Evolutionary conservation across 1,140 invertebrate species (phyloP).

Genomic region (Drosophila truncata): DNA sequence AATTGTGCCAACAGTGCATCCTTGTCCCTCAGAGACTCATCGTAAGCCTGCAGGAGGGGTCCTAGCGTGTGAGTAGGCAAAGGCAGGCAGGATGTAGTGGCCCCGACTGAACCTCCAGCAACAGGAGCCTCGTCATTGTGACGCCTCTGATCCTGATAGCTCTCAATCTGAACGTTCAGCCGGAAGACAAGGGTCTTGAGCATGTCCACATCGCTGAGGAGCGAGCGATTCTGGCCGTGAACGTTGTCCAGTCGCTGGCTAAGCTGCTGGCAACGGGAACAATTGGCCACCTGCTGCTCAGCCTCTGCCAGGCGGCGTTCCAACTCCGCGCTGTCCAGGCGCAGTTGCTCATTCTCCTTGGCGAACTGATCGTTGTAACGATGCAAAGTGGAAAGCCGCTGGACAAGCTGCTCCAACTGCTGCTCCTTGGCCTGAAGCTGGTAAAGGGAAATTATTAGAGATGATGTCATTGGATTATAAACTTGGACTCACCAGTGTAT

Average conservation of each 20-base stretch:
- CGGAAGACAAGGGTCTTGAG: conserved; percentile 89
- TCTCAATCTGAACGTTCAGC: conserved; percentile 89
- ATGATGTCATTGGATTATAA: no score
- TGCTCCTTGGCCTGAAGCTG: conserved; percentile 83
- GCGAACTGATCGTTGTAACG: conserved; percentile 81
- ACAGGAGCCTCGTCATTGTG: conserved; percentile 33
- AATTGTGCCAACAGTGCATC: conserved; percentile 88
- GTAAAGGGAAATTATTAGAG: not conserved
- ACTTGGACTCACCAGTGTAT: conserved; percentile 61
- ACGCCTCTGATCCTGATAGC: conserved; percentile 87
- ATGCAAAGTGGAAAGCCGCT: conserved; percentile 74
- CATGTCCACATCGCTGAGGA: conserved; percentile 88
- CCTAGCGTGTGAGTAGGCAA: conserved; percentile 85
- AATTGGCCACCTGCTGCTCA: conserved; percentile 62
- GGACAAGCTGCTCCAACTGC: conserved; percentile 79
- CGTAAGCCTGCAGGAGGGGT: conserved; percentile 89
- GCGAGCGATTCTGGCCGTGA: conserved; percentile 86
- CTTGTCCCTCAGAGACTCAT: conserved; percentile 89
- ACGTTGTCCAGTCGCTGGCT: conserved; percentile 80
- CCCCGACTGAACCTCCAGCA: conserved; percentile 2
- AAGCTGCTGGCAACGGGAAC: conserved; percentile 80
- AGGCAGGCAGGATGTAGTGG: conserved; percentile 10
- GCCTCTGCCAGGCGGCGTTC: conserved; percentile 57
- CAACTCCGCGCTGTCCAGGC: conserved; percentile 44
- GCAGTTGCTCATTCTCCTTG: conserved; percentile 75